Percentiles rank a stretch among this genome's conserved stretches.
phyloP scores from a whole-genome alignment of 64 coral and sea anemone genomes.

The Pocillopora damicornis region DNA sequence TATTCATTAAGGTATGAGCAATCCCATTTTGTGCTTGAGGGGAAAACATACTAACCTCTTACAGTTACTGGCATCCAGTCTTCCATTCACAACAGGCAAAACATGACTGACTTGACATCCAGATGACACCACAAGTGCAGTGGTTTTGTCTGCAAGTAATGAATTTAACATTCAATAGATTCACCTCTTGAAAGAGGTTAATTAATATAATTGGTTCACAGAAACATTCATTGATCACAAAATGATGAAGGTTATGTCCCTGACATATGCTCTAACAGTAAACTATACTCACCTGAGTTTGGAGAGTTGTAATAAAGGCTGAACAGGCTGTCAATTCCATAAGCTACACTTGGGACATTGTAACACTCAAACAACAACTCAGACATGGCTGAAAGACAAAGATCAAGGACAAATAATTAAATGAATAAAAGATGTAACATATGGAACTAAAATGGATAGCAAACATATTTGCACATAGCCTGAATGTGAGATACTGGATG shows the following conservation, averaged over 20 bases:
- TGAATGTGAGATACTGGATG: no score
- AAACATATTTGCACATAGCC: no score
- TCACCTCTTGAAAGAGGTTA: neutral
- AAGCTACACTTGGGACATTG: slow-evolving; percentile 79
- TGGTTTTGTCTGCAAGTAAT: slow-evolving; percentile 53
- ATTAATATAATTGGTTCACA: neutral
- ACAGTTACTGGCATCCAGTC: slow-evolving; percentile 90
- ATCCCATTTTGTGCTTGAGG: neutral
- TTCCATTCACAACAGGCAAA: slow-evolving; percentile 84
- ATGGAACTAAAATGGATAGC: no score
- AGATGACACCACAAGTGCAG: slow-evolving; percentile 87
- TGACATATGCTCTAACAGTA: no score
- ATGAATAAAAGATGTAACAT: no score
- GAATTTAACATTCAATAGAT: neutral
- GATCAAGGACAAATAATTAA: neutral
- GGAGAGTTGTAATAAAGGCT: slow-evolving; percentile 85
- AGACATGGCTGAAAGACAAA: slow-evolving; percentile 80
- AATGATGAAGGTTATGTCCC: no score
- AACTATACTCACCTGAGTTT: slow-evolving; percentile 49
- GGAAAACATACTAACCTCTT: slow-evolving; percentile 60
- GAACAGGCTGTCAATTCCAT: slow-evolving; percentile 97
- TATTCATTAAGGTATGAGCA: no score
- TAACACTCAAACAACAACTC: slow-evolving; percentile 99
- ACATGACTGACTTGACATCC: slow-evolving; percentile 92
- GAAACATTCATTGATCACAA: no score